Percentiles rank a stretch among this genome's conserved stretches.
Evolutionary conservation across 30 jellyfish, hydroid and myxozoan species (phyloP).

Genomic region (Aurelia coerulea): DNA sequence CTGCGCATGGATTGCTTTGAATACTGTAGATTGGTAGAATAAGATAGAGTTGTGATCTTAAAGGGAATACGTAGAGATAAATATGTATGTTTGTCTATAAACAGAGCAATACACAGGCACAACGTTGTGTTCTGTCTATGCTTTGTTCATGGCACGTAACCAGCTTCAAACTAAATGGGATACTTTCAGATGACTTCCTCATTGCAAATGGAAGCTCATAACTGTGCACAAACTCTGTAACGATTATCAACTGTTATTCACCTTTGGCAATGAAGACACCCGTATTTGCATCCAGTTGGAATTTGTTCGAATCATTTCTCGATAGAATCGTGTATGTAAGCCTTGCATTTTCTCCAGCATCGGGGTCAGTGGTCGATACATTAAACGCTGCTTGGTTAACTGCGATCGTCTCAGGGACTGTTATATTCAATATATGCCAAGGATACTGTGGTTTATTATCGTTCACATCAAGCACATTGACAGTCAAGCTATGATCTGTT

Average conservation of each 20-base stretch:
- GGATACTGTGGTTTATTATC: conserved; percentile 76
- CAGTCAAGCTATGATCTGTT: conserved; percentile 38
- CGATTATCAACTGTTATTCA: neutral
- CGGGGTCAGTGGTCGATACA: conserved; percentile 75
- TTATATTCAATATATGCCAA: conserved; percentile 50
- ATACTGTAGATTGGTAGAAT: neutral
- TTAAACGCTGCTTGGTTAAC: conserved; percentile 64
- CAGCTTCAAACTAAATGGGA: no score
- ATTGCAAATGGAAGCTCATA: no score
- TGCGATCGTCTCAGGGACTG: conserved; percentile 72
- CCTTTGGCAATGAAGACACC: conserved; percentile 71
- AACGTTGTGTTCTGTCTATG: no score
- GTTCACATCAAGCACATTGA: conserved; percentile 70
- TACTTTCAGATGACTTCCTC: no score
- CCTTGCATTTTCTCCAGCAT: conserved; percentile 79
- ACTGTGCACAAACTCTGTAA: no score
- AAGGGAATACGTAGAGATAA: no score
- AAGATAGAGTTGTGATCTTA: neutral
- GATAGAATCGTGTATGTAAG: conserved; percentile 49
- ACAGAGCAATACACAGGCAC: no score
- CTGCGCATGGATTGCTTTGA: no score
- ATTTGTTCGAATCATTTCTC: conserved; percentile 47
- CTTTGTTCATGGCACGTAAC: no score
- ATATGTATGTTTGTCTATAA: no score
- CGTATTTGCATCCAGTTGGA: conserved; percentile 47